Conservation (phyloP, 2,797 vertebrate genomes). For the Danio jaintianensis region DNA sequence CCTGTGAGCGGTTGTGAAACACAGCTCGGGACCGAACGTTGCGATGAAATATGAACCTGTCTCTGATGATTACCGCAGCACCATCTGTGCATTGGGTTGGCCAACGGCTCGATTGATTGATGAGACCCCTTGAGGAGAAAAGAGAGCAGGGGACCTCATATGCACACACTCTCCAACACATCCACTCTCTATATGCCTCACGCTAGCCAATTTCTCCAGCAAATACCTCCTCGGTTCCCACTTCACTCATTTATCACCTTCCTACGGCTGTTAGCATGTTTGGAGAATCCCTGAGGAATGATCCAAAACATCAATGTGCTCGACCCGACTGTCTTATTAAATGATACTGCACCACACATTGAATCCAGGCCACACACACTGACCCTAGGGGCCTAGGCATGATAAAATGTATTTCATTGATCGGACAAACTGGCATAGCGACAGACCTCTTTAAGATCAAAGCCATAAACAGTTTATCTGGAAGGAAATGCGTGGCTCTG, state of each 20-base stretch:
- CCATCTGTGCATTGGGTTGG: slow-evolving; percentile 51
- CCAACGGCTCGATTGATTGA: slow-evolving; percentile 16
- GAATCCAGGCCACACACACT: slow-evolving; percentile 35
- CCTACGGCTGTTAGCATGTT: slow-evolving; percentile 1
- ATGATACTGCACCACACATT: slow-evolving; percentile 30
- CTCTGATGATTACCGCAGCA: slow-evolving; percentile 30
- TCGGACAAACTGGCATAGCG: background rate
- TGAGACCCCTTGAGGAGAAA: background rate
- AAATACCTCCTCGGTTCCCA: background rate
- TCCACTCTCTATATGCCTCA: slow-evolving; percentile 1
- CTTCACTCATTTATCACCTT: slow-evolving; percentile 1
- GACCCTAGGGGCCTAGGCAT: background rate
- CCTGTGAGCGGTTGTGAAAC: slow-evolving; percentile 23
- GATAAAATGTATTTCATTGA: slow-evolving; percentile 14
- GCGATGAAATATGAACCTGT: slow-evolving; percentile 36
- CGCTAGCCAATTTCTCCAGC: slow-evolving; percentile 6
- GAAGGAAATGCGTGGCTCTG: background rate
- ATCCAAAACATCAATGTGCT: slow-evolving; percentile 7
- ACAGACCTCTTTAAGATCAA: slow-evolving; percentile 1
- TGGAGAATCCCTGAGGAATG: slow-evolving; percentile 23
- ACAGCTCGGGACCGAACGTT: background rate
- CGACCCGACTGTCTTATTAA: background rate
- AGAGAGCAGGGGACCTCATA: background rate
- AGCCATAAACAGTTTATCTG: background rate
- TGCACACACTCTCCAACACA: background rate